Evolutionary conservation across 30 jellyfish, hydroid and myxozoan species (phyloP).

Genomic region (Turritopsis rubra): DNA sequence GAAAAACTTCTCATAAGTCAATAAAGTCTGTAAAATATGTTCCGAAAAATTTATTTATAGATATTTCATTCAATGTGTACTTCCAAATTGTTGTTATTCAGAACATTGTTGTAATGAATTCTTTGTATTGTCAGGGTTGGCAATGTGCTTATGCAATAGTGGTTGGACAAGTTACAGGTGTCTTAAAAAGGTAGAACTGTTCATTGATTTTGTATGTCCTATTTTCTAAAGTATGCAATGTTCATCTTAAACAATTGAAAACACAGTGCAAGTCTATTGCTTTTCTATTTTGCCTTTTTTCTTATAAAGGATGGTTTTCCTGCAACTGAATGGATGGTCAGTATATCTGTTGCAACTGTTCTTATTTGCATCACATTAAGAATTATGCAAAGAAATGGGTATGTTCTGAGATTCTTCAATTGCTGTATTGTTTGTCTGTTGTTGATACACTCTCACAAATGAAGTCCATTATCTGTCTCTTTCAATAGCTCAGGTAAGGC

Average conservation of each 20-base stretch:
- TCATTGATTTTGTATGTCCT: not conserved
- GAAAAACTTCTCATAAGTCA: too few species aligned
- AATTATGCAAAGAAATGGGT: conserved; percentile 26
- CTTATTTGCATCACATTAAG: conserved; percentile 7
- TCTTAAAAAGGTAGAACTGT: conserved; percentile 12
- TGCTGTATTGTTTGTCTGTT: not conserved
- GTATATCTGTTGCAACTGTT: conserved; percentile 26
- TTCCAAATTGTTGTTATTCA: not conserved
- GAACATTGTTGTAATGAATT: not conserved
- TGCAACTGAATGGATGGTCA: conserved; percentile 15
- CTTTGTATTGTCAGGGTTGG: conserved; percentile 15
- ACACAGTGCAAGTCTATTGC: too few species aligned
- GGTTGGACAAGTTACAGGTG: conserved; percentile 31
- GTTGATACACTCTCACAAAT: not conserved
- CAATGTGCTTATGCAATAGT: conserved; percentile 4
- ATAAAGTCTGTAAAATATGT: too few species aligned
- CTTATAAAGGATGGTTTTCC: conserved; percentile 23
- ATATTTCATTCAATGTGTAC: too few species aligned
- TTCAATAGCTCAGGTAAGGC: too few species aligned
- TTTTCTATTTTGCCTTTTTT: not conserved
- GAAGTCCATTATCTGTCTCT: too few species aligned
- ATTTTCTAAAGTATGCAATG: too few species aligned
- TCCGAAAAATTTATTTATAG: too few species aligned
- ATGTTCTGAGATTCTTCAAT: not conserved
- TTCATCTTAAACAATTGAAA: too few species aligned